A percentile compares a stretch with the other conserved stretches of the same genome.
Evolutionary conservation across 2,797 vertebrate genomes (phyloP).

Genomic region (Leptatherina wallacei): DNA sequence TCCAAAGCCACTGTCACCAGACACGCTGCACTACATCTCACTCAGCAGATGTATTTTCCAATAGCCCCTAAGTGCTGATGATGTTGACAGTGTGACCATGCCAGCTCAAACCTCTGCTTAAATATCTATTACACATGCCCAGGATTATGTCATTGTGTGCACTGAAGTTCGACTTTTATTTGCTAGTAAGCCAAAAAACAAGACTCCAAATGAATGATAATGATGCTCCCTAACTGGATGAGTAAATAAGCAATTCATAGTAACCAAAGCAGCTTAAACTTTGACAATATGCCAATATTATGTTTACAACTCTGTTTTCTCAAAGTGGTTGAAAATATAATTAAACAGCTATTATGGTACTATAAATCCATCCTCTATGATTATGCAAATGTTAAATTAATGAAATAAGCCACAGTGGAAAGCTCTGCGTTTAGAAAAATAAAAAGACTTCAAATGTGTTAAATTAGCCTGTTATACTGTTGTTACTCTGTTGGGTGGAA

Average conservation of each 20-base stretch:
- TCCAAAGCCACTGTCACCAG: conserved; percentile 58
- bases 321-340: background rate
- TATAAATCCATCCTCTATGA: background rate
- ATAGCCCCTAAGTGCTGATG: conserved; percentile 20
- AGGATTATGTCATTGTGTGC: conserved; percentile 20
- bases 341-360: background rate
- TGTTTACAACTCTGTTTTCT: background rate
- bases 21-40: conserved; percentile 46
- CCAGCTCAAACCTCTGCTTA: conserved; percentile 32
- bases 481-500: background rate
- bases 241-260: background rate
- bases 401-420: background rate
- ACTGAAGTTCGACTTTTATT: conserved; percentile 1
- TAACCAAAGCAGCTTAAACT: background rate
- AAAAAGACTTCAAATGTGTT: background rate
- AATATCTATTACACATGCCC: conserved; percentile 39
- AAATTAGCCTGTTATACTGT: background rate
- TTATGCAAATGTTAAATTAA: background rate
- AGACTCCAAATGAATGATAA: background rate
- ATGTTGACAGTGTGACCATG: conserved; percentile 47
- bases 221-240: background rate
- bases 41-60: conserved; percentile 56
- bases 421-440: background rate
- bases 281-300: background rate
- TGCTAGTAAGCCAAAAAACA: background rate